Evolutionary conservation across 2,888 invertebrate species (phyloP).

Genomic region (Dicyrtoma fusca): DNA sequence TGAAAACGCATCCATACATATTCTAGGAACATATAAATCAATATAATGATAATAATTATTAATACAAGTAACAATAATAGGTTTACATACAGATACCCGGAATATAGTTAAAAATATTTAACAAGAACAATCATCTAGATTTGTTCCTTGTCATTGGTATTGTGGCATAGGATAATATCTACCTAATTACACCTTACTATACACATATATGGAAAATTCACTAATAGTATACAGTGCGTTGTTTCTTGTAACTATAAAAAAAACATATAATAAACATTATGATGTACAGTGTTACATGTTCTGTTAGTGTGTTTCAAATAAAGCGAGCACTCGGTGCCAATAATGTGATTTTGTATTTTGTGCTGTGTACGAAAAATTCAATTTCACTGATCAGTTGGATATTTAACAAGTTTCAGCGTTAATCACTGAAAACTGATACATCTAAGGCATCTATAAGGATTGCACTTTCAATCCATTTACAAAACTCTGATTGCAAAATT

Average conservation of each 20-base stretch:
- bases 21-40: neutral
- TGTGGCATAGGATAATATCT: too few relatives aligned
- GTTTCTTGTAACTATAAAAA: too few relatives aligned
- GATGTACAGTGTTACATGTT: constrained; percentile 23
- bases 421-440: too few relatives aligned
- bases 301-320: constrained; percentile 15
- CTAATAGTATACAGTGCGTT: too few relatives aligned
- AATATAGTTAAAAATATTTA: constrained; percentile 4
- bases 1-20: neutral
- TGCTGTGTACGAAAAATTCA: neutral
- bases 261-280: neutral
- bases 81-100: neutral
- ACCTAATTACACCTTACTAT: neutral
- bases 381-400: too few relatives aligned
- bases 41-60: neutral
- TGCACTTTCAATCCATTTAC: too few relatives aligned
- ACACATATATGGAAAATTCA: neutral
- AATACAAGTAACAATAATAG: neutral
- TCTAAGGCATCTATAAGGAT: too few relatives aligned
- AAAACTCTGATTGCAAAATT: too few relatives aligned
- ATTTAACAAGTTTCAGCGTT: too few relatives aligned
- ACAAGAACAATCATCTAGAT: neutral
- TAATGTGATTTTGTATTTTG: constrained; percentile 23
- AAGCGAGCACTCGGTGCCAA: constrained; percentile 19
- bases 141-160: too few relatives aligned